A percentile compares a stretch with the other conserved stretches of the same genome.
Conservation (phyloP, 2,797 vertebrate species). For the Galago senegalensis region DNA sequence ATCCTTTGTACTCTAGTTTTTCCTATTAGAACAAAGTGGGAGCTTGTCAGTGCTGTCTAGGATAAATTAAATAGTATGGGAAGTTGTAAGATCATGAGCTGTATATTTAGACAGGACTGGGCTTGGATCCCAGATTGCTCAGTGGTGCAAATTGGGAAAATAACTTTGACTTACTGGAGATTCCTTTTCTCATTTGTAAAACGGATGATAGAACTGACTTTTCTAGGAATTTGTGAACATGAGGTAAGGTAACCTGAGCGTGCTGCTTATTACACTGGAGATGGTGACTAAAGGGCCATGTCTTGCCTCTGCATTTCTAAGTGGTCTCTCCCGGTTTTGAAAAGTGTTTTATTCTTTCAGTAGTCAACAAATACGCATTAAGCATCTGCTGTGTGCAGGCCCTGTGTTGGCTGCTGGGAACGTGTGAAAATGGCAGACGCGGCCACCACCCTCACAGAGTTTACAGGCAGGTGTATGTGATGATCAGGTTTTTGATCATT, state of each 20-base stretch:
- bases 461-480: neutral
- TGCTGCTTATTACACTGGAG: neutral
- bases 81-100: neutral
- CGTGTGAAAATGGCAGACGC: neutral
- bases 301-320: conserved; percentile 1
- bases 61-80: neutral
- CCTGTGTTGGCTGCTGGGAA: neutral
- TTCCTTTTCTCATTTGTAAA: conserved; percentile 14
- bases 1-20: neutral
- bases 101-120: neutral
- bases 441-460: neutral
- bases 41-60: neutral
- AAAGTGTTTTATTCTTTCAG: neutral
- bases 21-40: neutral
- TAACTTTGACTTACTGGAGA: neutral
- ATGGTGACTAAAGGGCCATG: neutral
- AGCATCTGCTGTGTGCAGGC: neutral
- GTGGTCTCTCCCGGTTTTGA: conserved; percentile 36
- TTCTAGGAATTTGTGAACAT: neutral
- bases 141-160: neutral
- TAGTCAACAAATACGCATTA: neutral
- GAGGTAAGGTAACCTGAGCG: neutral
- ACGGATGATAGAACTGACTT: neutral
- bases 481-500: conserved; percentile 2
- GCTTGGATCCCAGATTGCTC: neutral